phyloP scores from a whole-genome alignment of 2,113 vertebrate species.

The Chaetorhynchus papuensis region DNA sequence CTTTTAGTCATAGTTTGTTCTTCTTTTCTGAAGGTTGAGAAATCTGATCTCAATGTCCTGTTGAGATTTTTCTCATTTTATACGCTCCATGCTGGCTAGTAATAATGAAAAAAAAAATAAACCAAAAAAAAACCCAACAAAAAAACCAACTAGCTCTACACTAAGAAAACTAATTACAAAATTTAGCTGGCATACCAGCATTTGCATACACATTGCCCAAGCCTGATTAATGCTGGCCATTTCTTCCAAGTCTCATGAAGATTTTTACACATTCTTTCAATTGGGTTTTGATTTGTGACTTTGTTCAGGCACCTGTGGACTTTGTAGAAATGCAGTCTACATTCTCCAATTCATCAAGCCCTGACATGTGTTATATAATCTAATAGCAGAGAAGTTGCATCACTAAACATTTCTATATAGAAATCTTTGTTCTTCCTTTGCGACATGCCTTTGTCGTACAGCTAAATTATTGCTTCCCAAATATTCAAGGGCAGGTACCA shows the following conservation, averaged over 20 bases:
- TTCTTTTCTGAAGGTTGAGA: neutral
- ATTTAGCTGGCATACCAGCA: neutral
- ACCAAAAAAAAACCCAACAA: neutral
- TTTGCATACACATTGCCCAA: neutral
- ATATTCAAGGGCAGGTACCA: neutral
- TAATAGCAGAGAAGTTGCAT: neutral
- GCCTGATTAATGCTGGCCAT: neutral
- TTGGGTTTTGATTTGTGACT: neutral
- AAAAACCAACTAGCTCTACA: neutral
- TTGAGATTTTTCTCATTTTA: neutral
- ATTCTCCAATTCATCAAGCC: neutral
- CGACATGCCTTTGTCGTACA: rapidly evolving
- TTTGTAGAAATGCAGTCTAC: neutral
- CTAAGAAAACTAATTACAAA: neutral
- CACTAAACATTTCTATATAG: neutral
- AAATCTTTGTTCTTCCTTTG: neutral
- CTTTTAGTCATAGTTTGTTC: neutral
- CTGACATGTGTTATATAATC: neutral
- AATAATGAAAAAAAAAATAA: neutral
- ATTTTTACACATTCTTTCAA: neutral
- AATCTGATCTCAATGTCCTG: neutral
- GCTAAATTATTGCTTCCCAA: neutral
- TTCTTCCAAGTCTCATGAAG: neutral
- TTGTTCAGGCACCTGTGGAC: neutral
- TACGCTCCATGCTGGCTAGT: neutral